Evolutionary conservation across 2,888 invertebrate species (phyloP).

Genomic region (Oligia strigilis): DNA sequence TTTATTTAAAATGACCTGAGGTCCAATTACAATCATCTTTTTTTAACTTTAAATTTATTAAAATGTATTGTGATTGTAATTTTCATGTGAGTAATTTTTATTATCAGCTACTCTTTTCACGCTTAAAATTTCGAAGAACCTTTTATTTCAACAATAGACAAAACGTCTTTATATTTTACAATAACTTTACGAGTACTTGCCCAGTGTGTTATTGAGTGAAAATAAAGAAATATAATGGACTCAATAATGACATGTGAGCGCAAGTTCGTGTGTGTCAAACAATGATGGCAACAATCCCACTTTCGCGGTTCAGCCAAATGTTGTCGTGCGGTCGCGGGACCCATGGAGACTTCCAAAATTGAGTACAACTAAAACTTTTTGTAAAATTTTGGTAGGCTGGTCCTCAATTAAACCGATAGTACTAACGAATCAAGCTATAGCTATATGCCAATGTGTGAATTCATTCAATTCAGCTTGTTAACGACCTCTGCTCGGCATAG

Average conservation of each 20-base stretch:
- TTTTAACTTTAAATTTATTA: not conserved
- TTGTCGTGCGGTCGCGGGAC: slow-evolving; percentile 71
- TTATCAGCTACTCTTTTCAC: slow-evolving; percentile 2
- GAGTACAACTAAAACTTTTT: not conserved
- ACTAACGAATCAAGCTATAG: not conserved
- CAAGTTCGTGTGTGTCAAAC: slow-evolving; percentile 79
- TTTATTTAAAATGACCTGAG: not conserved
- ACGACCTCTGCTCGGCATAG: not conserved
- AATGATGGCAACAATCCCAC: slow-evolving; percentile 80
- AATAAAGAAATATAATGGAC: slow-evolving; percentile 75
- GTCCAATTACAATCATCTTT: not conserved
- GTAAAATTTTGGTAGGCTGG: not conserved
- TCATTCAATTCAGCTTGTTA: not conserved
- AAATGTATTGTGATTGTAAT: not conserved
- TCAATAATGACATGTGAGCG: slow-evolving; percentile 76
- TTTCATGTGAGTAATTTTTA: not conserved
- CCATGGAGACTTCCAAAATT: slow-evolving; percentile 61
- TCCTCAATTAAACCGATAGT: not conserved
- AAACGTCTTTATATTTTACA: slow-evolving; percentile 72
- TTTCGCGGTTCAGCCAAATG: slow-evolving; percentile 87
- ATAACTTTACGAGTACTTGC: slow-evolving; percentile 60
- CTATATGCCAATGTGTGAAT: too few relatives aligned
- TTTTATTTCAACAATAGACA: slow-evolving; percentile 53
- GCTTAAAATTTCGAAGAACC: not conserved
- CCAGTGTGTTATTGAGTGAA: slow-evolving; percentile 66